phyloP scores from a whole-genome alignment of 1,140 invertebrate species.

The Drosophila rhopaloa region DNA sequence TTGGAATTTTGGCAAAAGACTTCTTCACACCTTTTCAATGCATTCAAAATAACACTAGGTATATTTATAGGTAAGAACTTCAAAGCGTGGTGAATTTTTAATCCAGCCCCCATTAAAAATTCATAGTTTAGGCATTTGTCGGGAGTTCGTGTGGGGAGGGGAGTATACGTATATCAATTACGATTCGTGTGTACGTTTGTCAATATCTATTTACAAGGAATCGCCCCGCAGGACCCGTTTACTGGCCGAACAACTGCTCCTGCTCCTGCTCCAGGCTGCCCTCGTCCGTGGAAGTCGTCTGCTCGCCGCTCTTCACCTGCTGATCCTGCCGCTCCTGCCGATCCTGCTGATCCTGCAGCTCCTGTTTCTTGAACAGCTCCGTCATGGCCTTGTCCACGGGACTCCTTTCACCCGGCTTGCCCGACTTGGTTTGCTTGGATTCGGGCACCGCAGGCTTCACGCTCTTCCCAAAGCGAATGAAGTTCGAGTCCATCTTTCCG shows the following conservation, averaged over 20 bases:
- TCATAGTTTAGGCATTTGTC: conserved; percentile 44
- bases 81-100: conserved; percentile 80
- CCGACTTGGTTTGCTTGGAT: conserved; percentile 43
- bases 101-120: conserved; percentile 84
- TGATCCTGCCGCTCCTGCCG: conserved; percentile 22
- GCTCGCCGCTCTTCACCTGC: conserved; percentile 46
- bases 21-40: conserved; percentile 53
- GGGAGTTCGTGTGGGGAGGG: conserved; percentile 20
- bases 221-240: background rate
- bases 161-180: conserved; percentile 41
- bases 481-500: conserved; percentile 61
- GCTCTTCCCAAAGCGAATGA: conserved; percentile 78
- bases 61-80: conserved; percentile 38
- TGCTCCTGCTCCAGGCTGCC: conserved; percentile 53
- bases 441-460: conserved; percentile 14
- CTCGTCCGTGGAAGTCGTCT: conserved; percentile 34
- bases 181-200: conserved; percentile 10
- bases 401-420: conserved; percentile 41
- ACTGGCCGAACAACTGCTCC: conserved; percentile 61
- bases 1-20: conserved; percentile 23
- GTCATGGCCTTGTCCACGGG: conserved; percentile 66
- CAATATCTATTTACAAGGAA: conserved; percentile 64
- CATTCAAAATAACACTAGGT: conserved; percentile 49
- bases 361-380: conserved; percentile 64
- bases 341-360: conserved; percentile 32